Base-by-base conservation (phyloP, 2,888 invertebrate genomes). In the Eretmocerus hayati region DNA sequence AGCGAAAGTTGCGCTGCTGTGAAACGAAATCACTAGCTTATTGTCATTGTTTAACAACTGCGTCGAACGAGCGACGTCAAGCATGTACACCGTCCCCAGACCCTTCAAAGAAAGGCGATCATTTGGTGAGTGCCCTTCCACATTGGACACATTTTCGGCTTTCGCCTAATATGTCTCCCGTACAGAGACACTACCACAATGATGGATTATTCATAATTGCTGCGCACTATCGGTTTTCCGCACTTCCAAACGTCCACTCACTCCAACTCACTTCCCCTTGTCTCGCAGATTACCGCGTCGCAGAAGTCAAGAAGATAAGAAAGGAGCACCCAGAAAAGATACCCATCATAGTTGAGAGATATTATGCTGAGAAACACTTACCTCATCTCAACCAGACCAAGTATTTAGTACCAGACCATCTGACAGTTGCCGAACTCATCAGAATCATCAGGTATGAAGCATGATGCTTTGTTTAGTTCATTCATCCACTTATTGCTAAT, bases 331-430 rank as follows among this genome's bases (percentile, higher is more conserved):
- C 67, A 4, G 65, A 66, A 49, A 69, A 67, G 54, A 58, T 75
- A 26, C 77, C 90, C 84, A 80, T 91, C 53, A 87, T 91, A 62
- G 86, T 91, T 33, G 88, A 90, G 71, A 76, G 85, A 63, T 90
- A 84, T 65, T 77, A 80, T 61, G 88, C 85, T 65, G 92, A 92
- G 72, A 81, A 78, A 58, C 79, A 77, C 56, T 74, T 92, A 52
- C 90, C 90, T 9, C 70, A 80, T 13, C 66, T 91, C 68, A 88
- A 89, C 67, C 91, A 90, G 74, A 81, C 84, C 1, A 91, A 91
- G 71, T 91, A 88, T 73, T 73, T 92, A 62, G 90, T 92, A 13
- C 92, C 91, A 2, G 87, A 89, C 76, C 90, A 90, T 68, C 81
- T 90, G 39, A 86, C 90, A 0, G 87, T 91, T 82, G 89, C 90